These are phyloP conservation scores for Tyto alba DNA, from an alignment of 2,113 vertebrate genomes.

Conservation along the genomic window DNA sequence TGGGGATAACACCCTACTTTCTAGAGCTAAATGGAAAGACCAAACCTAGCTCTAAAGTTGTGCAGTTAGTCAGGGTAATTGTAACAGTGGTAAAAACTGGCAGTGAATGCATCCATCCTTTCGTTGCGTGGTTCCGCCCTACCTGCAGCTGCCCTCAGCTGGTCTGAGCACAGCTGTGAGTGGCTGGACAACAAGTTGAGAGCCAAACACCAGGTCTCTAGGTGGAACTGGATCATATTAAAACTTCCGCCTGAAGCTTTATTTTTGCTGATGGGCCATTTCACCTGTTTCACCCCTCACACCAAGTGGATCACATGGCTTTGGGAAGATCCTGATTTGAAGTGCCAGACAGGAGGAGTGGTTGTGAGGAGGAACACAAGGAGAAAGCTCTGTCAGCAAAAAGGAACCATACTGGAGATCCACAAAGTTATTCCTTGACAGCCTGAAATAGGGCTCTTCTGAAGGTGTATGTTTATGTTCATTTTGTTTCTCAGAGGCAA, in stretches of 20 bases:
- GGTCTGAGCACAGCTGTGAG: rapidly evolving
- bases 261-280: background rate
- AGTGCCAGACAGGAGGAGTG: background rate
- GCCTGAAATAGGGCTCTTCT: background rate
- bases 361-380: background rate
- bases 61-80: background rate
- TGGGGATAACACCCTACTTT: background rate
- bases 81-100: background rate
- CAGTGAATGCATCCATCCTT: background rate
- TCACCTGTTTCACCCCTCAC: background rate
- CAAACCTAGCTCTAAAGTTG: background rate
- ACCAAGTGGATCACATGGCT: rapidly evolving
- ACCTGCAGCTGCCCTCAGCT: background rate
- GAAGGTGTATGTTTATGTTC: background rate
- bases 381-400: background rate
- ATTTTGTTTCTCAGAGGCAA: background rate
- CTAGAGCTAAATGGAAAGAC: background rate
- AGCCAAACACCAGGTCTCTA: background rate
- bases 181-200: rapidly evolving
- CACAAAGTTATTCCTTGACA: background rate
- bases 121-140: rapidly evolving
- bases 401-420: background rate
- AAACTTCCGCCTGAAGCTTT: background rate
- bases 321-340: background rate
- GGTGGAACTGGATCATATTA: background rate